These are phyloP conservation scores for Sitta europaea DNA, from an alignment of 2,113 vertebrate genomes.

Conservation along the genomic window DNA sequence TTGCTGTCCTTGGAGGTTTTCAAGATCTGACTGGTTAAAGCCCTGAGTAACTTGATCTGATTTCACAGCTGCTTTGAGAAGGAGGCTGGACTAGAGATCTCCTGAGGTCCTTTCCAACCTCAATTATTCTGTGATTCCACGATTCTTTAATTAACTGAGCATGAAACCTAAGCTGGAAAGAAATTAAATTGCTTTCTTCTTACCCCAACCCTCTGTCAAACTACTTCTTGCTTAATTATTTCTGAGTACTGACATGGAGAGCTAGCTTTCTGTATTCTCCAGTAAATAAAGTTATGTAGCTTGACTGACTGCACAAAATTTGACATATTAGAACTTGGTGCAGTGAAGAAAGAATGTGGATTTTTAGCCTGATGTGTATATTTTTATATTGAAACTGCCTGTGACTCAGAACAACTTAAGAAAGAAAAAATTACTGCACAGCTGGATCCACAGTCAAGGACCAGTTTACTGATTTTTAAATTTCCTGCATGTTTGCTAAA, in stretches of 20 bases:
- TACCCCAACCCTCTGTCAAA: neutral
- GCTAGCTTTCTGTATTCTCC: neutral
- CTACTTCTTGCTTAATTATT: conserved; percentile 33
- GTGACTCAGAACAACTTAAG: conserved; percentile 1
- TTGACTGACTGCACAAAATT: conserved; percentile 36
- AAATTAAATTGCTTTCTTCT: conserved; percentile 54
- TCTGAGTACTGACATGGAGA: conserved; percentile 15
- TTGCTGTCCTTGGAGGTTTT: neutral
- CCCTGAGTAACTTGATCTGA: neutral
- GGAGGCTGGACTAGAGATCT: conserved; percentile 12
- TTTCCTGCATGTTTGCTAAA: conserved; percentile 24
- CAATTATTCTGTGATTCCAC: conserved; percentile 19
- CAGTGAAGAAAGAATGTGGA: neutral
- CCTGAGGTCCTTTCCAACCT: conserved; percentile 13
- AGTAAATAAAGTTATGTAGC: conserved; percentile 10
- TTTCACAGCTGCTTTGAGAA: neutral
- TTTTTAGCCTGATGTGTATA: neutral
- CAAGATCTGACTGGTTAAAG: neutral
- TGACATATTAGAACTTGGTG: neutral
- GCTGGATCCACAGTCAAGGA: neutral
- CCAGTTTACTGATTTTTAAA: neutral
- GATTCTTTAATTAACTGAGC: conserved; percentile 54
- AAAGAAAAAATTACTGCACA: conserved; percentile 33
- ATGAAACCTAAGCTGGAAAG: conserved; percentile 23
- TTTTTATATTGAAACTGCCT: neutral